phyloP scores from a whole-genome alignment of 2,888 invertebrate genomes.

The Eumerus sabulonum region DNA sequence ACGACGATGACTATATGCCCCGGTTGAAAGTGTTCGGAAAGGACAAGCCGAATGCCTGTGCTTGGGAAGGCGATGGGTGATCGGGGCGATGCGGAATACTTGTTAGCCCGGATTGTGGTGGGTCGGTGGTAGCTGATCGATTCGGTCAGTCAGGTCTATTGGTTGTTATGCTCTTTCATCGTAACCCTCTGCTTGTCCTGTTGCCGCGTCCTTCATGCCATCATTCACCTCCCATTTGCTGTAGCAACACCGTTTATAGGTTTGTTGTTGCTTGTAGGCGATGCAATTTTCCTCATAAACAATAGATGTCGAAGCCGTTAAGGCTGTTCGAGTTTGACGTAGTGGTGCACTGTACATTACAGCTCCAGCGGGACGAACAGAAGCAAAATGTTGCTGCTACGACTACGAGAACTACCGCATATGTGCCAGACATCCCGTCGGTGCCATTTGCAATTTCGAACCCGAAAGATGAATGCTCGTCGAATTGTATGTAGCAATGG shows the following conservation, averaged over 20 bases:
- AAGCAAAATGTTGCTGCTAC: constrained; percentile 12
- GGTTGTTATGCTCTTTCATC: constrained; percentile 28
- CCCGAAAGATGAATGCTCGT: constrained; percentile 50
- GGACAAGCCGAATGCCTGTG: too few relatives aligned
- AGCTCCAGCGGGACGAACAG: background rate
- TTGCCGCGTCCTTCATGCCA: constrained; percentile 23
- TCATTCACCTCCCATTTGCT: constrained; percentile 4
- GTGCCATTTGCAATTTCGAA: constrained; percentile 34
- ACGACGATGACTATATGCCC: too few relatives aligned
- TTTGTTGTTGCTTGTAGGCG: constrained; percentile 51
- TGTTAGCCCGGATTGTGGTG: constrained; percentile 64
- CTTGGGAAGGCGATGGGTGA: constrained; percentile 23
- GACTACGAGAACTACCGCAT: constrained; percentile 6
- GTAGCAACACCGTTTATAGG: constrained; percentile 7
- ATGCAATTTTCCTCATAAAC: constrained; percentile 61
- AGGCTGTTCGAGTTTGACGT: constrained; percentile 50
- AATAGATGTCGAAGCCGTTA: constrained; percentile 51
- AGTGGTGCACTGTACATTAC: constrained; percentile 13
- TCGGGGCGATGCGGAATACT: constrained; percentile 65
- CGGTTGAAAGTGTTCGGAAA: too few relatives aligned
- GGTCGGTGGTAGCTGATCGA: constrained; percentile 50
- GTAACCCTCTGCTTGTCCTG: constrained; percentile 13
- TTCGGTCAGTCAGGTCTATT: constrained; percentile 57
- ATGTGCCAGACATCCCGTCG: constrained; percentile 16
- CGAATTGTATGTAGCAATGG: constrained; percentile 46